Conservation (phyloP, 2,113 vertebrate genomes). For the Calcarius ornatus region DNA sequence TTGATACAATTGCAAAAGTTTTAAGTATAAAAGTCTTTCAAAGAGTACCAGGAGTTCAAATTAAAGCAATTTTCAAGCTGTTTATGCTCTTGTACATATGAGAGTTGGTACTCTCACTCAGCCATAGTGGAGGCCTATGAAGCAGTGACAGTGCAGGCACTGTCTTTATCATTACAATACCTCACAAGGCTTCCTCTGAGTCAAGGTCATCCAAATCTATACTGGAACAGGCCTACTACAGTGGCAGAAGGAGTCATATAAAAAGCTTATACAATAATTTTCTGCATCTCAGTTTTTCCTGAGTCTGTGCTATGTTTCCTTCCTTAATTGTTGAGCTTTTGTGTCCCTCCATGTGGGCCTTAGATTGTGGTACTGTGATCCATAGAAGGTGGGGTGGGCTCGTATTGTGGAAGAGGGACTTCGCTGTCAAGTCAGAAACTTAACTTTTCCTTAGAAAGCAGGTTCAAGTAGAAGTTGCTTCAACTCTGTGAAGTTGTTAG, state of each 20-base stretch:
- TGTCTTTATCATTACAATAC: not conserved
- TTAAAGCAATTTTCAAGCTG: not conserved
- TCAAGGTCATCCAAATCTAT: not conserved
- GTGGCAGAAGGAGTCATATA: not conserved
- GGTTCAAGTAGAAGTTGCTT: not conserved
- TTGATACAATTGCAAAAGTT: not conserved
- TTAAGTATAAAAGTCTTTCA: not conserved
- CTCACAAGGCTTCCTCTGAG: not conserved
- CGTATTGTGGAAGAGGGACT: not conserved
- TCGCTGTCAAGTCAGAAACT: not conserved
- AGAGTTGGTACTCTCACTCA: not conserved
- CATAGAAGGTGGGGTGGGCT: not conserved
- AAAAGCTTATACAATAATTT: not conserved
- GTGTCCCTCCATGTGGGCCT: not conserved
- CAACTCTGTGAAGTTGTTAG: not conserved
- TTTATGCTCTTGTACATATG: not conserved
- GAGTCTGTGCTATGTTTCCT: not conserved
- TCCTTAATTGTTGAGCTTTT: not conserved
- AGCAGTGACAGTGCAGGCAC: not conserved
- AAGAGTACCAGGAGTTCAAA: not conserved
- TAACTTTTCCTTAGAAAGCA: not conserved
- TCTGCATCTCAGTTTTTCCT: rapidly evolving
- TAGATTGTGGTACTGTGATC: not conserved
- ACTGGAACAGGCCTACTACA: not conserved
- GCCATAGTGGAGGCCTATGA: not conserved